Evolutionary conservation across 1,140 invertebrate species (phyloP).

Genomic region (Riptortus pedestris): DNA sequence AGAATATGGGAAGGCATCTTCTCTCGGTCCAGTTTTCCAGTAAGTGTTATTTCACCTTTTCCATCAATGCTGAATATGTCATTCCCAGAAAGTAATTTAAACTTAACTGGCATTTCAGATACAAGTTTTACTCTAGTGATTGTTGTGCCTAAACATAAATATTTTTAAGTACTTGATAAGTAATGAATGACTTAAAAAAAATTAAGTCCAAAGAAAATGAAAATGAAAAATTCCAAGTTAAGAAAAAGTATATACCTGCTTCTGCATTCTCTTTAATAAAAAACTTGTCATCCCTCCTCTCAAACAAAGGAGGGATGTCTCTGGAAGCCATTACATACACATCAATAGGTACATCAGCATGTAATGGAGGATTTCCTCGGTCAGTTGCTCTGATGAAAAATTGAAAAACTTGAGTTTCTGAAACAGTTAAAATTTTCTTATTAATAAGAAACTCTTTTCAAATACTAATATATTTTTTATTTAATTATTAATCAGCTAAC

Average conservation of each 20-base stretch:
- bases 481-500: not conserved
- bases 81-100: constrained; percentile 53
- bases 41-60: constrained; percentile 59
- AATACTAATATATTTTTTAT: not conserved
- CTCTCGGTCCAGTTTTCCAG: constrained; percentile 67
- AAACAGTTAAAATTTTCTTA: too few species aligned
- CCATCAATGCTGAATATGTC: constrained; percentile 64
- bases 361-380: constrained; percentile 52
- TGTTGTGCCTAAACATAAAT: constrained; percentile 41
- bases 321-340: constrained; percentile 60
- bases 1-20: constrained; percentile 57
- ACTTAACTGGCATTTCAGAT: constrained; percentile 48
- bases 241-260: constrained; percentile 38
- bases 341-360: constrained; percentile 68
- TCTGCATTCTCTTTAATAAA: constrained; percentile 68
- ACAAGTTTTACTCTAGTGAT: constrained; percentile 52
- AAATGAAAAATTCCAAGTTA: not conserved
- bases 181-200: not conserved
- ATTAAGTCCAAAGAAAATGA: not conserved
- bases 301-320: constrained; percentile 59
- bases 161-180: not conserved
- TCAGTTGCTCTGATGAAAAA: constrained; percentile 81
- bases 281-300: constrained; percentile 58
- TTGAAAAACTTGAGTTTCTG: constrained; percentile 72
- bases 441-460: constrained; percentile 27